Conservation (phyloP, 2,113 vertebrate species). For the Felis chaus region DNA sequence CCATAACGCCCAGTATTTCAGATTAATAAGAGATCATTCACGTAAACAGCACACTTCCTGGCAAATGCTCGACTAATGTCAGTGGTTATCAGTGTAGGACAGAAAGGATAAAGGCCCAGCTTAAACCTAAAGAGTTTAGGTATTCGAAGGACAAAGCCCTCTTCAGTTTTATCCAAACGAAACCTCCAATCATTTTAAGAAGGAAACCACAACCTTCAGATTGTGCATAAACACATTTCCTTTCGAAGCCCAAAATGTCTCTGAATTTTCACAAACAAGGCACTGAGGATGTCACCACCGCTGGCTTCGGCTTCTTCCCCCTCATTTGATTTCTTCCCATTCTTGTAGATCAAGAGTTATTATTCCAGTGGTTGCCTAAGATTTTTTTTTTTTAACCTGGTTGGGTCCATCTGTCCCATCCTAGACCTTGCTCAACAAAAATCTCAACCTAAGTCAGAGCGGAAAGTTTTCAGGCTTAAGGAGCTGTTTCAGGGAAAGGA, state of each 20-base stretch:
- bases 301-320: not conserved
- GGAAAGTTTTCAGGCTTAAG: not conserved
- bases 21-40: not conserved
- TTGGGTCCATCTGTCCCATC: not conserved
- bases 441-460: not conserved
- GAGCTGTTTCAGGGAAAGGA: not conserved
- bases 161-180: not conserved
- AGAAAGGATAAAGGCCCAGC: not conserved
- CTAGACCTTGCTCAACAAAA: constrained; percentile 11
- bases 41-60: not conserved
- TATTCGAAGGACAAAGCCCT: not conserved
- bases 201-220: not conserved
- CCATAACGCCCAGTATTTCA: not conserved
- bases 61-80: not conserved
- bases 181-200: not conserved
- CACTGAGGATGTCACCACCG: not conserved
- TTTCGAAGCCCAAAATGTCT: constrained; percentile 35
- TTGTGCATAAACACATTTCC: not conserved
- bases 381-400: not conserved
- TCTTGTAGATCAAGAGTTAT: constrained; percentile 22
- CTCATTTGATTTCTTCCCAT: constrained; percentile 36
- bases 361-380: not conserved
- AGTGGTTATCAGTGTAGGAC: not conserved
- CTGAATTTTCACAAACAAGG: constrained; percentile 60
- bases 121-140: not conserved